Evolutionary conservation across 2,888 invertebrate species (phyloP), one percentile per base, ranked within the genome.

Genomic region (Encarsia formosa): DNA sequence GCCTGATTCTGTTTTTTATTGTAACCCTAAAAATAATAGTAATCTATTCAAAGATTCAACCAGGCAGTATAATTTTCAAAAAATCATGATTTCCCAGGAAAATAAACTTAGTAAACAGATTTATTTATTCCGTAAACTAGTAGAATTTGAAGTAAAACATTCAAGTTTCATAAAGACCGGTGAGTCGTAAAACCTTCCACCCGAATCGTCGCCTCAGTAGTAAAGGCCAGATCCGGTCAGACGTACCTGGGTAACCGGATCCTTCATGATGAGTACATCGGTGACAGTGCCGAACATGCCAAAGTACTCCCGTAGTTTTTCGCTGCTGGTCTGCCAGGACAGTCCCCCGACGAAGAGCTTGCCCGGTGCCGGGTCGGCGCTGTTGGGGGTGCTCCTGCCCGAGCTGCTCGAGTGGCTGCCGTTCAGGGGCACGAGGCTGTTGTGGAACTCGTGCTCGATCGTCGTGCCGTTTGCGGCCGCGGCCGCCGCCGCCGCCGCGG

Each of bases 261-360:
- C 92, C 78, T 92, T 92, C 92, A 93, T 92, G 67, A 93, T 92
- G 58, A 92, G 83, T 50, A 93, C 92, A 73, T 93, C 92, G 26
- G 91, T 88, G 61, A 93, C 91, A 5, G 87, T 86, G 52, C 93
- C 93, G 66, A 91, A 93, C 87, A 91, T 90, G 50, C 89, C 88
- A 65, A 93, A 93, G 76, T 93, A 93, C 67, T 92, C 91, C 65
- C 89, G 79, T n/a, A 93, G 82, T 75, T 91, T 93, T 74, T 93
- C 92, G 49, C 89, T 87, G 68, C 91, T 90, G 16, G 93, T 93
- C 77, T 92, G 91, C 92, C 92, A 93, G 74, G 91, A 91, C 56
- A 93, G 83, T 0, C 93, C 93, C 4, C 92, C 92, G 42, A 92
- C 92, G 68, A 92, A 92, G 43, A 92, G 82, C 75, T 92, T 93